Percentiles rank a stretch among this genome's conserved stretches.
These are phyloP conservation scores for Pachypsylla venusta DNA, from an alignment of 1,140 invertebrate genomes.

Conservation along the genomic window DNA sequence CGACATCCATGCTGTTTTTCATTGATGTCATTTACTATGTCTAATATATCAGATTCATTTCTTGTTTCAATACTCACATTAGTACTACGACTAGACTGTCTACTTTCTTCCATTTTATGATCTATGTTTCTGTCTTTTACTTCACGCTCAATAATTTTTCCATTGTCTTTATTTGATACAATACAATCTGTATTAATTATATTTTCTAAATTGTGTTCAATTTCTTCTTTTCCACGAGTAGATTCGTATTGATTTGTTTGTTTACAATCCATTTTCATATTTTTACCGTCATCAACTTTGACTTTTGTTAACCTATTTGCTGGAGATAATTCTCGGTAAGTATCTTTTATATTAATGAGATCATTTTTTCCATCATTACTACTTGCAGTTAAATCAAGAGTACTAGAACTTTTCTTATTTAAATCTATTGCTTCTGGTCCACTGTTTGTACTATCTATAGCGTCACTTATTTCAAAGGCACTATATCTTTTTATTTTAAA, in stretches of 20 bases:
- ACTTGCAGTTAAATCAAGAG: not conserved
- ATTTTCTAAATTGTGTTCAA: too few species aligned
- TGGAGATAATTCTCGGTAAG: too few species aligned
- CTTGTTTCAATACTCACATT: not conserved
- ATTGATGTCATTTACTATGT: too few species aligned
- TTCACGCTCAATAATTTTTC: too few species aligned
- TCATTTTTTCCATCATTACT: too few species aligned
- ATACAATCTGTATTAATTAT: too few species aligned
- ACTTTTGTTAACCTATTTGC: too few species aligned
- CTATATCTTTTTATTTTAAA: constrained; percentile 1
- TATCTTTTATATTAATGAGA: too few species aligned
- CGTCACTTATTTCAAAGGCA: not conserved
- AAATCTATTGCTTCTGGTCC: not conserved
- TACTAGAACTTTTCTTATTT: not conserved
- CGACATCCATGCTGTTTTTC: too few species aligned
- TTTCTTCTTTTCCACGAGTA: not conserved
- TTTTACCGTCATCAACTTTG: not conserved
- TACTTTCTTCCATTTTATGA: not conserved
- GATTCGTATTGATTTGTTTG: not conserved
- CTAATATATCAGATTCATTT: too few species aligned
- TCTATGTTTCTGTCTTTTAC: not conserved
- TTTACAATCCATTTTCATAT: not conserved
- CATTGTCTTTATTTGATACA: too few species aligned
- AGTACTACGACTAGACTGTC: not conserved
- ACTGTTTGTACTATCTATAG: not conserved